Percentiles rank a stretch among this genome's conserved stretches.
phyloP scores from a whole-genome alignment of 2,113 vertebrate species.

The Pithys albifrons region DNA sequence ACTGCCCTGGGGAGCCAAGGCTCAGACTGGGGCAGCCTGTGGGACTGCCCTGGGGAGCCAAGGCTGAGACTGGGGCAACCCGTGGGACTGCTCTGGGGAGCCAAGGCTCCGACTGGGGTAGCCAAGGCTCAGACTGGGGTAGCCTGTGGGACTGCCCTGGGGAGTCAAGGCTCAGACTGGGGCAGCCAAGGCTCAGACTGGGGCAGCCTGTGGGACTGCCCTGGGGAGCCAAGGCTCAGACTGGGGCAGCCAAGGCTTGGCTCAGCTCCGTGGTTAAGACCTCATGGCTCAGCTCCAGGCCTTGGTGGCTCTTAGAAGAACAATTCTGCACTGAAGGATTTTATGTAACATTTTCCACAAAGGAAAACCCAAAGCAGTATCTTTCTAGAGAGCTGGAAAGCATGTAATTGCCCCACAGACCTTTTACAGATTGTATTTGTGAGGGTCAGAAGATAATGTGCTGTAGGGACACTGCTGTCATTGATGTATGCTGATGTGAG shows the following conservation, averaged over 20 bases:
- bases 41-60: no score
- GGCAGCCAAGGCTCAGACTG: no score
- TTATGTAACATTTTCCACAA: not conserved
- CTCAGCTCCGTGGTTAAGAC: not conserved
- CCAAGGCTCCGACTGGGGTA: not conserved
- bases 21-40: no score
- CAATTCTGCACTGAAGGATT: not conserved
- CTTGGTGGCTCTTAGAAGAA: not conserved
- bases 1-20: no score
- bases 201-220: no score
- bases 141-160: not conserved
- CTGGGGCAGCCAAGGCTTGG: not conserved
- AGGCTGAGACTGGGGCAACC: no score
- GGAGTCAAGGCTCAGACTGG: not conserved
- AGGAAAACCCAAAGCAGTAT: not conserved
- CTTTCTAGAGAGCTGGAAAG: not conserved
- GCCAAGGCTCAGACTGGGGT: not conserved
- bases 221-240: not conserved
- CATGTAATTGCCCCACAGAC: not conserved
- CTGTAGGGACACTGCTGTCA: not conserved
- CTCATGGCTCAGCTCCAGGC: not conserved
- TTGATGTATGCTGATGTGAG: not conserved
- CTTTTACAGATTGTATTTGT: not conserved
- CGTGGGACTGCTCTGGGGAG: no score
- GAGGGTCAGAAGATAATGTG: not conserved